Evolutionary conservation across 2,888 invertebrate species (phyloP).

Genomic region (Erebia ligea): DNA sequence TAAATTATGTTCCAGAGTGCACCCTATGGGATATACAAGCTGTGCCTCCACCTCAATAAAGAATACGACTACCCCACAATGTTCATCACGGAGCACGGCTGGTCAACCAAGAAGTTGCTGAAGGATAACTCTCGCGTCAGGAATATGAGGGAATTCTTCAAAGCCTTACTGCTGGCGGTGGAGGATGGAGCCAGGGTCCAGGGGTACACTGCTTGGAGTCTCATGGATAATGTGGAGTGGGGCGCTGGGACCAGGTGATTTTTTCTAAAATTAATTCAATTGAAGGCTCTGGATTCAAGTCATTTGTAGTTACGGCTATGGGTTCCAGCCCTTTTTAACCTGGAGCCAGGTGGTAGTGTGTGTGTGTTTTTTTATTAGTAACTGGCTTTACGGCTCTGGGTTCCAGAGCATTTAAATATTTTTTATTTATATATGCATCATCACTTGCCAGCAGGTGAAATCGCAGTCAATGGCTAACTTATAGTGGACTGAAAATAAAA

Average conservation of each 20-base stretch:
- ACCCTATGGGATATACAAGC: constrained; percentile 69
- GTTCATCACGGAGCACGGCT: constrained; percentile 84
- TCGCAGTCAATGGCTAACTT: too few species aligned
- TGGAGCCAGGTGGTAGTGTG: too few species aligned
- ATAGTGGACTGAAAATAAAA: too few species aligned
- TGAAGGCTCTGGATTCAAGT: too few species aligned
- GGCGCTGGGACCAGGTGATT: constrained; percentile 77
- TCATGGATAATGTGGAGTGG: constrained; percentile 88
- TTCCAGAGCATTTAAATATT: too few species aligned
- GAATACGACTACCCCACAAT: constrained; percentile 61
- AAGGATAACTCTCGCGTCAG: constrained; percentile 70
- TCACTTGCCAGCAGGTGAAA: too few species aligned
- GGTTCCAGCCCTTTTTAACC: too few species aligned
- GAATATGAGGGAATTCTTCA: constrained; percentile 67
- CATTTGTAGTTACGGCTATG: too few species aligned
- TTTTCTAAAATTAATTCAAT: background rate
- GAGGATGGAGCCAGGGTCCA: constrained; percentile 74
- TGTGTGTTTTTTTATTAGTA: too few species aligned
- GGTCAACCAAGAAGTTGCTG: constrained; percentile 69
- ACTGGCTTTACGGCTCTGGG: too few species aligned
- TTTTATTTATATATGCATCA: too few species aligned
- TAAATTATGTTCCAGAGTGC: constrained; percentile 54
- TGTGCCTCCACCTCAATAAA: constrained; percentile 59
- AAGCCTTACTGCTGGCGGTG: constrained; percentile 72
- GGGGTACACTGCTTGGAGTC: constrained; percentile 85